These are phyloP conservation scores for Poeciliopsis presidionis DNA, from an alignment of 2,797 vertebrate species.

Conservation along the genomic window DNA sequence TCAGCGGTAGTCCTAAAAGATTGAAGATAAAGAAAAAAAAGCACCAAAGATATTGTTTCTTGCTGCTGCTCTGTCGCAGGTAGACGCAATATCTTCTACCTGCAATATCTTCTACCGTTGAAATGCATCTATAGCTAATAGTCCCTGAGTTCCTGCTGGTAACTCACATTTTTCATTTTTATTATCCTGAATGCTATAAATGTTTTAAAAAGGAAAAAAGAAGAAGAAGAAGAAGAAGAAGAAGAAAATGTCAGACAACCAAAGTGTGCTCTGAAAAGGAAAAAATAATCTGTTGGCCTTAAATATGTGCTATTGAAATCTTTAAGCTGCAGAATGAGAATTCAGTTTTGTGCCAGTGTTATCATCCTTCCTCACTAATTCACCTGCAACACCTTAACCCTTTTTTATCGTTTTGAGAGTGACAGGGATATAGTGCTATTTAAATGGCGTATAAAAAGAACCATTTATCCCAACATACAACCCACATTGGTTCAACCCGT, in stretches of 20 bases:
- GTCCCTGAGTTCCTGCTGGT: conserved; percentile 2
- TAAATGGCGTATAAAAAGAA: conserved; percentile 53
- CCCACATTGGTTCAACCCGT: conserved; percentile 39
- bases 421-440: conserved; percentile 46
- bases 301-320: conserved; percentile 11
- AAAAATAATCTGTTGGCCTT: background rate
- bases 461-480: conserved; percentile 57
- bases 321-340: background rate
- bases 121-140: conserved; percentile 23
- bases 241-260: background rate
- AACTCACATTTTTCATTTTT: conserved; percentile 1
- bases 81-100: no score
- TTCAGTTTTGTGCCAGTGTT: conserved; percentile 1
- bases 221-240: background rate
- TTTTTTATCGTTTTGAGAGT: conserved; percentile 32
- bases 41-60: background rate
- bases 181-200: background rate
- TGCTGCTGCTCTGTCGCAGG: background rate
- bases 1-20: background rate
- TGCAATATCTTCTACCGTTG: no score
- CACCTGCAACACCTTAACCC: conserved; percentile 29
- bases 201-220: background rate
- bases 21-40: background rate
- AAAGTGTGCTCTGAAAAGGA: conserved; percentile 2
- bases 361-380: conserved; percentile 4